These are phyloP conservation scores for Dynastes hyllus DNA, from an alignment of 2,888 invertebrate species.

Conservation along the genomic window DNA sequence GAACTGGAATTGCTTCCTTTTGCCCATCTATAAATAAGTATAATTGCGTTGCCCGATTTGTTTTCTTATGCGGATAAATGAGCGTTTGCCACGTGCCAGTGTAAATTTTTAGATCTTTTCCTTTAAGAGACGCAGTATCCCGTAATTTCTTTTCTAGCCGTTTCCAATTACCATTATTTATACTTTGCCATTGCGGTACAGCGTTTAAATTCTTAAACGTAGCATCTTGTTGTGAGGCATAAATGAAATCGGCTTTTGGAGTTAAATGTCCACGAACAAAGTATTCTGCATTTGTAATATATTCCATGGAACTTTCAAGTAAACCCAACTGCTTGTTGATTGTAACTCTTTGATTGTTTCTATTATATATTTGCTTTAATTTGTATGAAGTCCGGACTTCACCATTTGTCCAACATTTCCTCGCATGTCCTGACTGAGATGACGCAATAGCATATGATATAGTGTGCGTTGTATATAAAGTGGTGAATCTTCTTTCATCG, in stretches of 20 bases:
- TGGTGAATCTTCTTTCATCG: slow-evolving; percentile 71
- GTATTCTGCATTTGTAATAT: slow-evolving; percentile 55
- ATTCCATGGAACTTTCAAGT: background rate
- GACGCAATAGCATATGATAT: slow-evolving; percentile 64
- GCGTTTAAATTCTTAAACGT: slow-evolving; percentile 79
- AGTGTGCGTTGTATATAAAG: slow-evolving; percentile 73
- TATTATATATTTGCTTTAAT: background rate
- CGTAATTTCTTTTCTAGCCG: background rate
- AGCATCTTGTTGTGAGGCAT: slow-evolving; percentile 74
- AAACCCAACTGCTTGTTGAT: background rate
- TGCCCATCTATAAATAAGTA: slow-evolving; percentile 62
- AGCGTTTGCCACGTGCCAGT: background rate
- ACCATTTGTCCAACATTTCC: background rate
- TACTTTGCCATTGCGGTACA: slow-evolving; percentile 80
- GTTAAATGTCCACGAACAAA: slow-evolving; percentile 77
- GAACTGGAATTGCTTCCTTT: slow-evolving; percentile 72
- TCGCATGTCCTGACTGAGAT: background rate
- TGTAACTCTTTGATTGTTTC: background rate
- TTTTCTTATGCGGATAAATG: slow-evolving; percentile 68
- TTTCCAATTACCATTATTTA: slow-evolving; percentile 70
- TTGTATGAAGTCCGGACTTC: background rate
- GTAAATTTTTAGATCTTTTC: background rate
- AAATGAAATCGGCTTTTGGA: slow-evolving; percentile 78
- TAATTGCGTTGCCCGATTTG: slow-evolving; percentile 56
- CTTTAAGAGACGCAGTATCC: background rate